Percentiles rank a stretch among this genome's conserved stretches.
Conservation (phyloP, 2,797 vertebrate species). For the Ctenochaetus hawaiiensis region DNA sequence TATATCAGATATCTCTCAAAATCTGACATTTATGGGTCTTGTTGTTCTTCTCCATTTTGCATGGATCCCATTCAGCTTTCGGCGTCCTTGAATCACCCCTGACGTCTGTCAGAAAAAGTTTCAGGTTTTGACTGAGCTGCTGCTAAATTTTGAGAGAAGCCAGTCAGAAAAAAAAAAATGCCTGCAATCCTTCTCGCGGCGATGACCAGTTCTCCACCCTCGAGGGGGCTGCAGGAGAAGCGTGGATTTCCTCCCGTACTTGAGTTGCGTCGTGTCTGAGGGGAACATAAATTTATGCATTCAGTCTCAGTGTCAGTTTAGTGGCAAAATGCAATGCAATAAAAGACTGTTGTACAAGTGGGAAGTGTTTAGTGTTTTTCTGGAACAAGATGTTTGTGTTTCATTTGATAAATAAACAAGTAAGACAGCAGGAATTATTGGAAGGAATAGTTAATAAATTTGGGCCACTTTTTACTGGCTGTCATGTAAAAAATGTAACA, state of each 20-base stretch:
- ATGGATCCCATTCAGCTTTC: constrained; percentile 56
- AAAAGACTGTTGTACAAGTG: constrained; percentile 33
- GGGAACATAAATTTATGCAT: constrained; percentile 53
- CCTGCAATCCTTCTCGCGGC: constrained; percentile 47
- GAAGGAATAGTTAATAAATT: constrained; percentile 25
- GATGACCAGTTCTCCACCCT: constrained; percentile 62
- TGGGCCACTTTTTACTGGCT: constrained; percentile 8
- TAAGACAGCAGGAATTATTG: constrained; percentile 44
- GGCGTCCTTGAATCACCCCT: constrained; percentile 67
- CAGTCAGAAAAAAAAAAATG: constrained; percentile 9
- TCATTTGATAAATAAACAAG: constrained; percentile 49
- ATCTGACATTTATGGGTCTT: constrained; percentile 74
- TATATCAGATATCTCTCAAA: constrained; percentile 68
- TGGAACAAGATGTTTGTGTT: constrained; percentile 34
- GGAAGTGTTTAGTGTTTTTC: constrained; percentile 33
- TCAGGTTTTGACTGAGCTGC: constrained; percentile 38
- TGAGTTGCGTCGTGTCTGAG: constrained; percentile 63
- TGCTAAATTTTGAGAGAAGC: constrained; percentile 42
- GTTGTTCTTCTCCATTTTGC: constrained; percentile 65
- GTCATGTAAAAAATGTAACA: constrained; percentile 15
- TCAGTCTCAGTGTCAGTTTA: constrained; percentile 43
- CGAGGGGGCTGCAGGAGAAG: constrained; percentile 52
- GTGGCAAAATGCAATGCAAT: constrained; percentile 42
- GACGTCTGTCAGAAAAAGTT: constrained; percentile 55
- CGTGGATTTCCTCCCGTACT: constrained; percentile 61